phyloP scores from a whole-genome alignment of 2,113 vertebrate species.

The Sterna hirundo region DNA sequence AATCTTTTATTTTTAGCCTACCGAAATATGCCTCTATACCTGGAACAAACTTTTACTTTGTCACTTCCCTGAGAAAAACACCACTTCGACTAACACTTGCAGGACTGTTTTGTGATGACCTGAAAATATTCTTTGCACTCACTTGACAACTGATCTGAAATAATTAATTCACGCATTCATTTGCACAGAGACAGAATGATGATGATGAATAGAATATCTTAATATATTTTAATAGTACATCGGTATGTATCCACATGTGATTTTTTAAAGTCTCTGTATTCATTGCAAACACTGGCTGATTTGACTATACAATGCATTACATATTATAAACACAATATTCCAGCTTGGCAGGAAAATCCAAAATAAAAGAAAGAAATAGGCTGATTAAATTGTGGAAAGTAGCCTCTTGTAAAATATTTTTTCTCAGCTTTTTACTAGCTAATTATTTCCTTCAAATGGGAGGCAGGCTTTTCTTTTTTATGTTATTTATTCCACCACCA shows the following conservation, averaged over 20 bases:
- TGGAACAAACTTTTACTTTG: background rate
- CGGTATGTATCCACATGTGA: background rate
- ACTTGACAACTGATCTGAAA: background rate
- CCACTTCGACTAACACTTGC: background rate
- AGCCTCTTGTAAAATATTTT: accelerated
- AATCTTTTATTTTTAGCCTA: background rate
- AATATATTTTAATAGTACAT: background rate
- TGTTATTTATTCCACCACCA: background rate
- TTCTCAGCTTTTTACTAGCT: background rate
- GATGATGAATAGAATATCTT: background rate
- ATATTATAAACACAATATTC: background rate
- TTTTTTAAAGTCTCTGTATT: background rate
- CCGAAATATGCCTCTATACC: background rate
- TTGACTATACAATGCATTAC: background rate
- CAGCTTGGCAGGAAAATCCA: background rate
- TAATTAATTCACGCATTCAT: background rate
- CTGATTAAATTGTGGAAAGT: background rate
- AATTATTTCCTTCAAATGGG: background rate
- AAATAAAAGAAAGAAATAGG: background rate
- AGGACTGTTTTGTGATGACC: background rate
- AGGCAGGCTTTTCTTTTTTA: background rate
- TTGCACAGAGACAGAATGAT: background rate
- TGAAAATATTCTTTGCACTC: background rate
- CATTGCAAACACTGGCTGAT: background rate
- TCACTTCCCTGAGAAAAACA: background rate